Evolutionary conservation across 2,888 invertebrate genomes (phyloP).

Genomic region (Chymomyza amoena): DNA sequence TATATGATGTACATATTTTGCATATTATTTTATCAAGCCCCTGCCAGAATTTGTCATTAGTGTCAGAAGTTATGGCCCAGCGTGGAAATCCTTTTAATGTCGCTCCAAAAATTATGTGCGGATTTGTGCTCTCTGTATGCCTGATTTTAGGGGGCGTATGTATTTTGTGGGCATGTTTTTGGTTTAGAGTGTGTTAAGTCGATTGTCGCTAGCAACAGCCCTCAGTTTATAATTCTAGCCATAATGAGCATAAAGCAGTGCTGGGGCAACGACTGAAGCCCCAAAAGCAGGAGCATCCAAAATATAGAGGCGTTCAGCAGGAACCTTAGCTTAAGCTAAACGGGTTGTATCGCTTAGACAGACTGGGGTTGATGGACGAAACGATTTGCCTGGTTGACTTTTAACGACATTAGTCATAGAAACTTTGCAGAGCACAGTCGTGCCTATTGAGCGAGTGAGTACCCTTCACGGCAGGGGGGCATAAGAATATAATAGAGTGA

Average conservation of each 20-base stretch:
- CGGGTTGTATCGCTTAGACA: neutral
- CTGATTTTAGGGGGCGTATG: neutral
- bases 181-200: neutral
- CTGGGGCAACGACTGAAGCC: neutral
- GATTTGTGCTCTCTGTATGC: neutral
- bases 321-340: neutral
- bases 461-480: too few species aligned
- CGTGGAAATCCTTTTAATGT: slow-evolving; percentile 57
- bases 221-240: slow-evolving; percentile 44
- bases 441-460: neutral
- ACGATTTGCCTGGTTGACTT: neutral
- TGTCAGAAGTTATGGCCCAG: slow-evolving; percentile 47
- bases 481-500: neutral
- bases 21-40: neutral
- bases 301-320: too few species aligned
- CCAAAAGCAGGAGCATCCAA: neutral
- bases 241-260: slow-evolving; percentile 33
- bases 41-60: slow-evolving; percentile 55
- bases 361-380: neutral
- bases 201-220: slow-evolving; percentile 6
- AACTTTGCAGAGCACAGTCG: neutral
- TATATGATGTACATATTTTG: neutral
- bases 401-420: slow-evolving; percentile 36
- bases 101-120: slow-evolving; percentile 12
- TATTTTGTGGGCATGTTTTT: neutral